phyloP scores from a whole-genome alignment of 2,888 invertebrate genomes.

The Crioceris asparagi region DNA sequence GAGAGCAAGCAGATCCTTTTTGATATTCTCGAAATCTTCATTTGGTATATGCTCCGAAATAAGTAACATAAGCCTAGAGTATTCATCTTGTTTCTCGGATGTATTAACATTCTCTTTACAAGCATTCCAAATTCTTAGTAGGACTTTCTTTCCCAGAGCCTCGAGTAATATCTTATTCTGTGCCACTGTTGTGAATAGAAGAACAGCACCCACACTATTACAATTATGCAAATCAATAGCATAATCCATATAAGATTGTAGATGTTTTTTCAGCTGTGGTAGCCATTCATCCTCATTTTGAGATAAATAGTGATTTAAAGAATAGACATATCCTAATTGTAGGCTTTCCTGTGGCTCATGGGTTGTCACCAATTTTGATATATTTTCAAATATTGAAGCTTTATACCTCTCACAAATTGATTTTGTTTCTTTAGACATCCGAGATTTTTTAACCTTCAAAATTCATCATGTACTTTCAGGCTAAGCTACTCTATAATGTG shows the following conservation, averaged over 20 bases:
- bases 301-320: conserved; percentile 19
- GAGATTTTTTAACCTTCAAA: conserved; percentile 27
- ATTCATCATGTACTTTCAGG: no score
- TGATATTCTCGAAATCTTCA: conserved; percentile 26
- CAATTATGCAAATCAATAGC: conserved; percentile 19
- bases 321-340: conserved; percentile 16
- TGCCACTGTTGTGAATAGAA: conserved; percentile 28
- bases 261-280: conserved; percentile 15
- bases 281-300: conserved; percentile 18
- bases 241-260: conserved; percentile 20
- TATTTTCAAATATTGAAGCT: conserved; percentile 19
- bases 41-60: conserved; percentile 29
- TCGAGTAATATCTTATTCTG: conserved; percentile 26
- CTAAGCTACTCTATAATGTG: no score
- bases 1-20: conserved; percentile 24
- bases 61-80: conserved; percentile 27
- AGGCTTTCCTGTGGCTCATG: conserved; percentile 12
- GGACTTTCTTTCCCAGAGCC: conserved; percentile 21
- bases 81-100: conserved; percentile 21
- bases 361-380: conserved; percentile 20
- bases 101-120: conserved; percentile 15
- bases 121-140: conserved; percentile 25
- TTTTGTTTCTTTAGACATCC: conserved; percentile 23
- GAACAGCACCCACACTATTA: conserved; percentile 18
- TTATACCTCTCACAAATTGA: conserved; percentile 18